Base-by-base conservation (phyloP, 2,888 invertebrate species). In the Ferdinandea cuprea region DNA sequence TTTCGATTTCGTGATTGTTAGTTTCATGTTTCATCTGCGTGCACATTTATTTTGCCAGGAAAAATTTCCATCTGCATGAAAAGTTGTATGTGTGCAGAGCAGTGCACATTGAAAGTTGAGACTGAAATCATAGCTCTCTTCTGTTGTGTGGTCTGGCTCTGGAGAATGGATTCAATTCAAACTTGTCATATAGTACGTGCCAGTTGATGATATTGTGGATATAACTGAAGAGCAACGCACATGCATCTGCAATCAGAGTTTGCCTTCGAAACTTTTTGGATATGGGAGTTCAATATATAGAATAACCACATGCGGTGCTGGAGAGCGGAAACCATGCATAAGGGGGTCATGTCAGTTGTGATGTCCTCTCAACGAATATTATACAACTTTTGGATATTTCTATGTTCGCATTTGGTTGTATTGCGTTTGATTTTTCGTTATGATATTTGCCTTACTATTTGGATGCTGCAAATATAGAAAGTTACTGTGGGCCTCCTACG, bases 171-270 rank as follows among this genome's bases (percentile, higher is more conserved):
- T 81, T 76, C 80, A 81, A 81, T 81, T 30, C 40, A 65, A 81
- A 76, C 71, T 76, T 81, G 69, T 76, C 80, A 76, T 81, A 46
- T 37, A 76, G 69, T 71, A 81, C 80, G 80, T 81, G 80, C 61
- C 56, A 58, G 61, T 76, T 44, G 69, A 58, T 58, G 63, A 32
- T 61, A 25, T 61, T 44, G 25, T 42, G 40, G 17, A 13, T 42
- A 8, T n/a, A 37, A 37, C 25, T 30, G 9, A 58, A 37, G 37
- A 44, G 17, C 28, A 71, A 63, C 58, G 69, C 76, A 81, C 58
- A 76, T 76, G 76, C 35, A 76, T 71, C 46, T 46, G 59, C 71
- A 76, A 76, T 66, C 76, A 81, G 80, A 65, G 40, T 59, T 76
- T 32, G 65, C 76, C 19, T 71, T 30, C 37, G 28, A 71, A 81